Conservation (phyloP, 2,888 invertebrate genomes). For the Carcina quercana region DNA sequence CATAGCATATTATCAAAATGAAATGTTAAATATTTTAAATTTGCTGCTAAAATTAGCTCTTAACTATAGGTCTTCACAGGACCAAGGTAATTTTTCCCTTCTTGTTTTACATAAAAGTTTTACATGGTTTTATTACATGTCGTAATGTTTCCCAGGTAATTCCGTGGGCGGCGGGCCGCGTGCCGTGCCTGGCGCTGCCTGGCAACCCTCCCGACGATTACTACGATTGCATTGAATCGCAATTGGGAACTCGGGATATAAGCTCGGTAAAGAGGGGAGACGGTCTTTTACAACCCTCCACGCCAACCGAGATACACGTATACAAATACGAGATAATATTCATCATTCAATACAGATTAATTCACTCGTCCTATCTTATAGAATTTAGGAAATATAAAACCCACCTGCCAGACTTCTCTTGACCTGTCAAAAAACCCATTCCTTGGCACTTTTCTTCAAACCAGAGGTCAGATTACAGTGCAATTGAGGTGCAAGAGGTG, state of each 20-base stretch:
- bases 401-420: slow-evolving; percentile 64
- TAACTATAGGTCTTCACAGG: no score
- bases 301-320: slow-evolving; percentile 24
- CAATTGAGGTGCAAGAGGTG: slow-evolving; percentile 2
- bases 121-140: slow-evolving; percentile 14
- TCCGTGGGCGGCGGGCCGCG: slow-evolving; percentile 23
- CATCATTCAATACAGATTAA: no score
- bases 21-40: no score
- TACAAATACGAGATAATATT: slow-evolving; percentile 6
- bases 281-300: slow-evolving; percentile 28
- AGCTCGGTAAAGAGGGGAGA: slow-evolving; percentile 37
- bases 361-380: no score
- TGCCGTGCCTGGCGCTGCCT: slow-evolving; percentile 56
- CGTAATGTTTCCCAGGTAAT: slow-evolving; percentile 25
- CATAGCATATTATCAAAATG: no score
- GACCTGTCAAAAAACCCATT: slow-evolving; percentile 58
- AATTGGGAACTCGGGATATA: slow-evolving; percentile 23
- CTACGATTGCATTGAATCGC: slow-evolving; percentile 53
- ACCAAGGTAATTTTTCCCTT: no score
- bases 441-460: slow-evolving; percentile 12
- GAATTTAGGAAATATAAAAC: slow-evolving; percentile 26
- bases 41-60: no score
- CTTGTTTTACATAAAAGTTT: no score
- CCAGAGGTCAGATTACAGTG: slow-evolving; percentile 1
- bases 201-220: slow-evolving; percentile 37